Base-by-base conservation (phyloP, 2,113 vertebrate genomes). In the Bujurquina vittata region DNA sequence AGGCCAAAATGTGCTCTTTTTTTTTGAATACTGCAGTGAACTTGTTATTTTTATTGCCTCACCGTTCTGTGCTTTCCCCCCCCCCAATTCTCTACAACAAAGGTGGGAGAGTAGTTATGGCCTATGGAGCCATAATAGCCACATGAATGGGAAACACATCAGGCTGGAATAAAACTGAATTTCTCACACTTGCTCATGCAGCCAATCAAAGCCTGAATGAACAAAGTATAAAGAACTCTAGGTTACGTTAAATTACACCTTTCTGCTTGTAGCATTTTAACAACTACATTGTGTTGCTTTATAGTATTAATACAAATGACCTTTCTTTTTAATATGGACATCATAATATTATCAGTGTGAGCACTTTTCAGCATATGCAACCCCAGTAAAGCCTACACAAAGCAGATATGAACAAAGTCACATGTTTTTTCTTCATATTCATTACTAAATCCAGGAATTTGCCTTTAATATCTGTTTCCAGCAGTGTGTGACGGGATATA, bases 371-470 rank as follows among this genome's bases (percentile, higher is more conserved):
- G 6, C 29, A 17, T 5, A 15, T 7, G 4, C 8, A 31, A 12
- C 72, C 55, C 56, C 17, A 22, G 37, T 63, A 58, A 74, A 75
- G 23, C 4, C 63, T 26, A 26, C 9, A 69, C 15, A 84, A 37
- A 37, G 20, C 17, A 56, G 22, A 74, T 61, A 37, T 22, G 5
- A 56, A 37, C 15, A 55, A 75, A 86, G 49, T 49, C 20, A 35
- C 74, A 74, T 18, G 8, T 57, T 54, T 43, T 77, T 35, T 74
- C 7, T 83, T 75, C 80, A 80, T 89, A 88, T 92, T 86, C 65
- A 81, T 91, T 89, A 79, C 85, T 78, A 7, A 56, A 35, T 89
- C 85, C 91, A 91, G 91, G 87, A 92, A 92, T 60, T 78, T 75
- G 65, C 59, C 33, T 59, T 87, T 72, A 75, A 82, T 82, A 82